Conservation (phyloP, 2,113 vertebrate genomes). For the Amazona vittata region DNA sequence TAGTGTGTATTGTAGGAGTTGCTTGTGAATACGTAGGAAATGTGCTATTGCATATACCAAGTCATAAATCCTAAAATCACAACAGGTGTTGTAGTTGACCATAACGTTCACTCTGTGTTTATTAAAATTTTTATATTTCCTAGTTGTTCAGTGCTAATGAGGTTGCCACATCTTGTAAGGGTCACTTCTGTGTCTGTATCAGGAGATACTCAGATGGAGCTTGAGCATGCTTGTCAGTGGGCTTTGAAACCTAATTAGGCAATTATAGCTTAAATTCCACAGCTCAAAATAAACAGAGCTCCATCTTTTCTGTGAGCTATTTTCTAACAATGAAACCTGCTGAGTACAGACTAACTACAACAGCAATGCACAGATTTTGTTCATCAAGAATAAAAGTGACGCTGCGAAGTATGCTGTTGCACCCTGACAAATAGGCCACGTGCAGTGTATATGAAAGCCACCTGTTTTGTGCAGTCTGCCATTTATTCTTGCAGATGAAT, state of each 20-base stretch:
- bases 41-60: neutral
- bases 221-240: constrained; percentile 8
- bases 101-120: neutral
- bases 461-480: neutral
- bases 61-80: neutral
- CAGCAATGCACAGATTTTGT: neutral
- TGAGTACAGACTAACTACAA: constrained; percentile 26
- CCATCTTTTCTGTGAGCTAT: constrained; percentile 52
- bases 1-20: neutral
- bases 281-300: constrained; percentile 26
- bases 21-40: neutral
- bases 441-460: neutral
- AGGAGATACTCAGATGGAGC: neutral
- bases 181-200: neutral
- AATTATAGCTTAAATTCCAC: constrained; percentile 49
- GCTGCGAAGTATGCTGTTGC: constrained; percentile 19
- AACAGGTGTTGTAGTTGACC: neutral
- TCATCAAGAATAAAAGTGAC: constrained; percentile 38
- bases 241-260: constrained; percentile 60
- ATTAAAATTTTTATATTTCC: neutral
- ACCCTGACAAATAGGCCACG: neutral
- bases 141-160: constrained; percentile 7
- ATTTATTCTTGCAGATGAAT: neutral
- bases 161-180: neutral
- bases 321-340: constrained; percentile 68